phyloP scores from a whole-genome alignment of 35 echinoderm and acorn worm species.

The Strongylocentrotus purpuratus region DNA sequence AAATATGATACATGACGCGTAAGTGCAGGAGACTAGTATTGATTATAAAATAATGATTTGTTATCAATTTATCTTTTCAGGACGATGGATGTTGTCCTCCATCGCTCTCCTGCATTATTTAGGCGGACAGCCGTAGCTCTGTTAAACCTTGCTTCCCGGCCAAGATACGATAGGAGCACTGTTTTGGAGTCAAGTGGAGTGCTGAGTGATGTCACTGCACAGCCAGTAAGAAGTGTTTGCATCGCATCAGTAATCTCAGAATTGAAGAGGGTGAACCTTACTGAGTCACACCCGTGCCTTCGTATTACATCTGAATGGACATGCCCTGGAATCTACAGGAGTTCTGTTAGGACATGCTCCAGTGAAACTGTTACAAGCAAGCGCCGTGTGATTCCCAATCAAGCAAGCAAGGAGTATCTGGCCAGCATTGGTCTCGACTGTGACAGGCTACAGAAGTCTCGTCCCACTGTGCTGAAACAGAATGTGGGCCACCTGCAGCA shows the following conservation, averaged over 20 bases:
- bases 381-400: conserved; percentile 13
- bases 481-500: conserved; percentile 22
- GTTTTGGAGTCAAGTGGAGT: neutral
- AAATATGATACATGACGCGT: too few relatives aligned
- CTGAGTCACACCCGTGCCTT: neutral
- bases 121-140: neutral
- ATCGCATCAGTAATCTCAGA: neutral
- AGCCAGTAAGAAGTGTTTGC: neutral
- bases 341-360: neutral
- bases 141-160: neutral
- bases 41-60: too few relatives aligned
- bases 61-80: neutral
- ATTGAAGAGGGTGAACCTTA: neutral
- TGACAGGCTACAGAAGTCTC: conserved; percentile 40
- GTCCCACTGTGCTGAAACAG: conserved; percentile 47
- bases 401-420: conserved; percentile 44
- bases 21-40: too few relatives aligned
- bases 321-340: neutral
- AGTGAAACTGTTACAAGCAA: neutral
- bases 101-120: neutral
- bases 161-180: neutral
- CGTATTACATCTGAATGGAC: neutral
- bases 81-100: neutral
- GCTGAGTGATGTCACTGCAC: neutral
- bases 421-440: conserved; percentile 49